Percentiles rank a stretch among this genome's conserved stretches.
These are phyloP conservation scores for Tortricodes alternella DNA, from an alignment of 2,888 invertebrate genomes.

Conservation along the genomic window DNA sequence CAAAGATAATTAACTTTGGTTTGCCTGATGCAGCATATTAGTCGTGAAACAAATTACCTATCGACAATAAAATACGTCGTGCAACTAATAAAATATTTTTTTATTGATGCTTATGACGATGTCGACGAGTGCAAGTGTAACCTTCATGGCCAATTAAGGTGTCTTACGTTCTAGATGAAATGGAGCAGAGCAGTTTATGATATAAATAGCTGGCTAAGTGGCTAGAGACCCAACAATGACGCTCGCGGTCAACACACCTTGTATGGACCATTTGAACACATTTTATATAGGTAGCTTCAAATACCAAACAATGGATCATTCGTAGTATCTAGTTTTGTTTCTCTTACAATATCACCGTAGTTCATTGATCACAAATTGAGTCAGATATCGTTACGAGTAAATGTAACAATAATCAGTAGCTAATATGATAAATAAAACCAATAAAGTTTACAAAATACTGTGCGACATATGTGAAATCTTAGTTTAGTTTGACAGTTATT, in stretches of 20 bases:
- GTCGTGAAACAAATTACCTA: too few relatives aligned
- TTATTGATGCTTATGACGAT: not conserved
- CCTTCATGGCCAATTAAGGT: slow-evolving; percentile 27
- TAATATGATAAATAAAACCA: slow-evolving; percentile 19
- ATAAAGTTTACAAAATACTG: slow-evolving; percentile 31
- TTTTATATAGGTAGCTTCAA: slow-evolving; percentile 10
- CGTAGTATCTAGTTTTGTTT: not conserved
- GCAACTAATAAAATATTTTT: not conserved
- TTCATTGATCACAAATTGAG: slow-evolving; percentile 22
- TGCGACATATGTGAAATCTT: slow-evolving; percentile 7
- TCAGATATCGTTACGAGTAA: slow-evolving; percentile 20
- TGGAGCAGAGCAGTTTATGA: slow-evolving; percentile 8
- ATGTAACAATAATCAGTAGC: slow-evolving; percentile 7
- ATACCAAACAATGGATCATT: slow-evolving; percentile 16
- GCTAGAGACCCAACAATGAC: slow-evolving; percentile 13
- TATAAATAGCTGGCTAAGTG: slow-evolving; percentile 20
- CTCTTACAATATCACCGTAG: slow-evolving; percentile 13
- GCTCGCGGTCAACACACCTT: slow-evolving; percentile 13
- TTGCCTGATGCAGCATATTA: too few relatives aligned
- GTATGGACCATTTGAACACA: slow-evolving; percentile 22
- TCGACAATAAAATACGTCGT: not conserved
- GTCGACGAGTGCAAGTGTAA: slow-evolving; percentile 1
- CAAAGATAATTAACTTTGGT: too few relatives aligned
- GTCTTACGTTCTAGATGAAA: slow-evolving; percentile 21
- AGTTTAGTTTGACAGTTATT: slow-evolving; percentile 20